These are phyloP conservation scores for Zaprionus obscuricornis DNA, from an alignment of 2,888 invertebrate species.

Conservation along the genomic window DNA sequence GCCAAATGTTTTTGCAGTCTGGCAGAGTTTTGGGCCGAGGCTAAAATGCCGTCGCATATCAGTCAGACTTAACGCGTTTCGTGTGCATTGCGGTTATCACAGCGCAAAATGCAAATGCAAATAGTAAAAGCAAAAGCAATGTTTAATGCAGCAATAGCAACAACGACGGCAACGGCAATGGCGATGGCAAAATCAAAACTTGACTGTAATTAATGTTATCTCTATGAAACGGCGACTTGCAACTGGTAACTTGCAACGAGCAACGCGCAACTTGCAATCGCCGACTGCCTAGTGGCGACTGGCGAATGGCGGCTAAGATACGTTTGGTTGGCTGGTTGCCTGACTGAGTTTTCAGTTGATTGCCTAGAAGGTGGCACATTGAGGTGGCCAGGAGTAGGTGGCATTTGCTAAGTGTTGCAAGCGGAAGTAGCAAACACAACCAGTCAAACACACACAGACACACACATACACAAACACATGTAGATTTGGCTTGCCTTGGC, in stretches of 20 bases:
- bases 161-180: slow-evolving; percentile 17
- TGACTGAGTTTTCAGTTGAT: slow-evolving; percentile 38
- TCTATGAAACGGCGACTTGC: slow-evolving; percentile 31
- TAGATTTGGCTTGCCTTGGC: slow-evolving; percentile 22
- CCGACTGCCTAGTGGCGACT: not conserved
- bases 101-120: slow-evolving; percentile 28
- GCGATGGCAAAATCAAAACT: slow-evolving; percentile 22
- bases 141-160: slow-evolving; percentile 21
- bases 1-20: not conserved
- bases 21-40: slow-evolving; percentile 35
- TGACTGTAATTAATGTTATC: slow-evolving; percentile 57
- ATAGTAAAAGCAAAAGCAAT: slow-evolving; percentile 44
- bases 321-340: slow-evolving; percentile 2
- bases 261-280: not conserved
- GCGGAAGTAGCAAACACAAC: slow-evolving; percentile 8
- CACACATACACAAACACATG: slow-evolving; percentile 18
- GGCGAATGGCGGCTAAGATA: not conserved
- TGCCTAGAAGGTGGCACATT: slow-evolving; percentile 17
- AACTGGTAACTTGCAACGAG: slow-evolving; percentile 2
- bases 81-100: slow-evolving; percentile 14
- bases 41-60: slow-evolving; percentile 16
- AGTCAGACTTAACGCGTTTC: slow-evolving; percentile 8
- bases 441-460: slow-evolving; percentile 1
- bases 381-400: not conserved
- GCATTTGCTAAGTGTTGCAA: slow-evolving; percentile 4